Percentiles rank a stretch among this genome's conserved stretches.
Conservation (phyloP, 1,140 invertebrate species). For the Scylla paramamosain region DNA sequence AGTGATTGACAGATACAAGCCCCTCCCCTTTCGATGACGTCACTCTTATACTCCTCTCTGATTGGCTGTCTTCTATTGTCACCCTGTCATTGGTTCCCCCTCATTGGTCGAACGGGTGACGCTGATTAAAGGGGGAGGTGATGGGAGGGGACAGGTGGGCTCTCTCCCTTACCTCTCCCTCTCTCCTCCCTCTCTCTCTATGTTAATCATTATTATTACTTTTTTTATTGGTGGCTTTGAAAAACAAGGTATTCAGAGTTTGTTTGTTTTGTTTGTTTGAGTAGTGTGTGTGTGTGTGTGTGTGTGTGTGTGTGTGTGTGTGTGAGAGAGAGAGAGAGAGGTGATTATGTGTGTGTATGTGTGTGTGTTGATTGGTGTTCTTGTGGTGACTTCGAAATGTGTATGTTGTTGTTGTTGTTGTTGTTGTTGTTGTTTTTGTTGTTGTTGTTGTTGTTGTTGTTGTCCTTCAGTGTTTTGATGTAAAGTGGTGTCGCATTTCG, state of each 20-base stretch:
- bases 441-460: too few relatives aligned
- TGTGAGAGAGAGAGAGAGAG: too few relatives aligned
- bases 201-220: not conserved
- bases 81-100: slow-evolving; percentile 34
- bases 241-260: not conserved
- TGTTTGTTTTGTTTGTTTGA: not conserved
- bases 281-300: slow-evolving; percentile 3
- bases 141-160: not conserved
- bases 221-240: slow-evolving; percentile 28
- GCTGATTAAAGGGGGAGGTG: not conserved
- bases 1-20: slow-evolving; percentile 52
- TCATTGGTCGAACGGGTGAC: not conserved
- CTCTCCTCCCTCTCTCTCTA: slow-evolving; percentile 25
- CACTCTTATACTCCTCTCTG: not conserved
- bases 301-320: too few relatives aligned
- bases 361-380: too few relatives aligned
- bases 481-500: too few relatives aligned
- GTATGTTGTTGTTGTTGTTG: too few relatives aligned
- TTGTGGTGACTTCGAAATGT: too few relatives aligned
- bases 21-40: slow-evolving; percentile 47
- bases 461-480: too few relatives aligned
- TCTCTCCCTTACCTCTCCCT: not conserved
- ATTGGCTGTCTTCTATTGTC: slow-evolving; percentile 19
- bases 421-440: too few relatives aligned
- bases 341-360: too few relatives aligned